Evolutionary conservation across 2,888 invertebrate species (phyloP), one percentile per base, ranked within the genome.

Genomic region (Dexiosoma caninum): DNA sequence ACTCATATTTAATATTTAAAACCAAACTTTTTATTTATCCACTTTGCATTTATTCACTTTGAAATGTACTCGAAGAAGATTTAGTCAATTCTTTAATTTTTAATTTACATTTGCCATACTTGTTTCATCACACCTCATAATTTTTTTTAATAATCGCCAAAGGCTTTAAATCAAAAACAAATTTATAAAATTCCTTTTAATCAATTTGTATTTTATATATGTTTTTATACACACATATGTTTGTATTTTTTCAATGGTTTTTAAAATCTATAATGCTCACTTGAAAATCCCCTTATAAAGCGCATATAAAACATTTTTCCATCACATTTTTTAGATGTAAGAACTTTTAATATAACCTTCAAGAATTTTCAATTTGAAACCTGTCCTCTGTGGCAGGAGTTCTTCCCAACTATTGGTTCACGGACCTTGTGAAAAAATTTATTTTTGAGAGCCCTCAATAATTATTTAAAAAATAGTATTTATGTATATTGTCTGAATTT

Each of bases 121-220:
- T 32, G 49, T 66, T 70, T 8, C 8, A 42, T 64, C 5, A 55
- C 30, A 51, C 30, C 44, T 55, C 49, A 59, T 71, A 80, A 67
- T 55, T 59, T 49, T 75, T 60, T 59, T 60, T 71, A 69, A 44
- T 70, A 46, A 74, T 70, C 70, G 81, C 81, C 81, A 81, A 81
- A 81, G 81, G 81, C 81, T 70, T 66, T 37, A 69, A 78, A 81
- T 81, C 81, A 81, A 81, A 55, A 78, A 59, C 23, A 78, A 78
- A 62, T 75, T 80, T 80, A 37, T 42, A 82, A 69, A 69, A 69
- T 59, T 70, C 76, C 72, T 66, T 70, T 62, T 78, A n/a, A 60
- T 55, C 57, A 57, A 46, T 69, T 76, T 66, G 19, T 81, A 57
- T 69, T 19, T 30, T n/a, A 49, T 21, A 44, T 10, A 53, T 76